A percentile compares a stretch with the other conserved stretches of the same genome.
These are phyloP conservation scores for Terrapene triunguis DNA, from an alignment of 2,113 vertebrate species.

Conservation along the genomic window DNA sequence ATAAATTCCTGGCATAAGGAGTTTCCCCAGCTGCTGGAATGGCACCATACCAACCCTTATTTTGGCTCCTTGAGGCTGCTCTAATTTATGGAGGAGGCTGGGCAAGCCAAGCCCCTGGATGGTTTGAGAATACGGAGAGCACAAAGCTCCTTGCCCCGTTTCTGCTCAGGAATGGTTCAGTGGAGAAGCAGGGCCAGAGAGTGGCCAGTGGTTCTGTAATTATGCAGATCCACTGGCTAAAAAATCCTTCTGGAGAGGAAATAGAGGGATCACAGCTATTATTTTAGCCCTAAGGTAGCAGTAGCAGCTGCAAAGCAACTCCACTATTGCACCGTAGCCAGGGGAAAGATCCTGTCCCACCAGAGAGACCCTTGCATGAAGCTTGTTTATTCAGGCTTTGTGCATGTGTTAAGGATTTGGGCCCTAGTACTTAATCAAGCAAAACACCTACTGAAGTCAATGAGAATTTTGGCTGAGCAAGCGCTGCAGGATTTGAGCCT, in stretches of 20 bases:
- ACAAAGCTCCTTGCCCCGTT: neutral
- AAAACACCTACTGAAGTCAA: neutral
- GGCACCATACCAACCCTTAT: neutral
- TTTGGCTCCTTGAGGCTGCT: neutral
- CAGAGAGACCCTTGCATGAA: neutral
- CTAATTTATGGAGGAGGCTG: neutral
- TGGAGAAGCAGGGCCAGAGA: neutral
- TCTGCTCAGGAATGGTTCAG: neutral
- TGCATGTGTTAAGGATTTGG: neutral
- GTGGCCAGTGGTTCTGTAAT: neutral
- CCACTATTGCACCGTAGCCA: neutral
- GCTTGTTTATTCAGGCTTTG: neutral
- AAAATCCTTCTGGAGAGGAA: neutral
- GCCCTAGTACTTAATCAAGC: neutral
- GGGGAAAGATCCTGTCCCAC: neutral
- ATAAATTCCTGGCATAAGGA: neutral
- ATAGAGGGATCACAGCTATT: neutral
- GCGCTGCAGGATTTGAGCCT: constrained; percentile 3
- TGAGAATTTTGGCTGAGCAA: neutral
- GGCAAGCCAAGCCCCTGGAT: neutral
- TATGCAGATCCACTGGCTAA: neutral
- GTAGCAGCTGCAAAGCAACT: neutral
- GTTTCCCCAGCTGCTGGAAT: neutral
- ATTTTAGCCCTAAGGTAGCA: accelerated
- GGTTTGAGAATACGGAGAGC: neutral